Percentiles rank a stretch among this genome's conserved stretches.
Conservation (phyloP, 92 coral and sea anemone species). For the Porites cylindrica region DNA sequence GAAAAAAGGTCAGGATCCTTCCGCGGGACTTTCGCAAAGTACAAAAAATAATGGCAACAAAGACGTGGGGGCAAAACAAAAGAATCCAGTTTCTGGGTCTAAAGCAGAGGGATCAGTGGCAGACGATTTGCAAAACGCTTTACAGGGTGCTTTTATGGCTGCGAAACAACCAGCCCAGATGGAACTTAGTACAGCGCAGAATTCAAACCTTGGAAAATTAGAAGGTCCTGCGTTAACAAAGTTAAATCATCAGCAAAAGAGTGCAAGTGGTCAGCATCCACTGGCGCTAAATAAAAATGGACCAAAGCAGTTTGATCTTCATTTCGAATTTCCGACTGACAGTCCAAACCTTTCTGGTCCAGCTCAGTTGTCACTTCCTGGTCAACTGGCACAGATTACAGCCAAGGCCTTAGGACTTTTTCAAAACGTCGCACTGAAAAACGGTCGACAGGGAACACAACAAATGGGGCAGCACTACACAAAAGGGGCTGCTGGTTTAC, state of each 20-base stretch:
- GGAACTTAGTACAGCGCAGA: neutral
- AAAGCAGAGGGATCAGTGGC: neutral
- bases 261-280: neutral
- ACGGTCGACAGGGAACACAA: neutral
- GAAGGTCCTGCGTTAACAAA: neutral
- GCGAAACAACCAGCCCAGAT: constrained; percentile 18
- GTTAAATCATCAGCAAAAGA: neutral
- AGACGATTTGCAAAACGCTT: neutral
- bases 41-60: neutral
- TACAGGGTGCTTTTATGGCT: constrained; percentile 10
- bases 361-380: neutral
- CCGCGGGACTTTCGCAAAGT: neutral
- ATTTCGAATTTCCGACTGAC: neutral
- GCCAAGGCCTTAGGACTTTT: constrained; percentile 16
- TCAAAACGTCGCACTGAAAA: neutral
- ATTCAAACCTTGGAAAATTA: neutral
- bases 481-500: neutral
- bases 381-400: constrained; percentile 22
- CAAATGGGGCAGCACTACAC: neutral
- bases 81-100: constrained; percentile 3
- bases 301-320: constrained; percentile 8
- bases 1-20: neutral
- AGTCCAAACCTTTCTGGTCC: neutral
- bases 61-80: neutral
- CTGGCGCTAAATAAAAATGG: neutral